These are phyloP conservation scores for Drosophila bunnanda DNA, from an alignment of 2,888 invertebrate genomes.

Conservation along the genomic window DNA sequence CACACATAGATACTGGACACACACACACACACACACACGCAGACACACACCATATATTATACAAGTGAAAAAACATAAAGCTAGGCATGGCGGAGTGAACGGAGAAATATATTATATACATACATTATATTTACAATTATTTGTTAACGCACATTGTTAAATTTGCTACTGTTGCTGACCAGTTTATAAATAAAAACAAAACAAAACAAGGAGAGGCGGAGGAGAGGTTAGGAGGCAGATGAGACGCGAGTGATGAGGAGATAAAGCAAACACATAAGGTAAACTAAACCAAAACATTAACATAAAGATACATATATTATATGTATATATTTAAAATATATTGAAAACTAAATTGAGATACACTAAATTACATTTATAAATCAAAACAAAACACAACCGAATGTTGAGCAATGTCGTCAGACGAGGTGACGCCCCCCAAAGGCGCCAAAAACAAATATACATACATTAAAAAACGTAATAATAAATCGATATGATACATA, in stretches of 20 bases:
- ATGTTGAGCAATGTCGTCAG: conserved; percentile 36
- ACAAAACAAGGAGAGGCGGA: conserved; percentile 84
- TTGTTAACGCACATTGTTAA: conserved; percentile 85
- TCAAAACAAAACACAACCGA: conserved; percentile 34
- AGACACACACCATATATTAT: conserved; percentile 46
- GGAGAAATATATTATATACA: conserved; percentile 59
- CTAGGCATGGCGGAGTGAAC: conserved; percentile 14
- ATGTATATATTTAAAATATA: conserved; percentile 77
- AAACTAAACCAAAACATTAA: conserved; percentile 71
- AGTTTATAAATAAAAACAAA: conserved; percentile 81
- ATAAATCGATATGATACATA: conserved; percentile 55
- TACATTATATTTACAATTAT: conserved; percentile 84
- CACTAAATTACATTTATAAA: conserved; percentile 73
- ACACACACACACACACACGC: conserved; percentile 50
- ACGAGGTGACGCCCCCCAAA: conserved; percentile 17
- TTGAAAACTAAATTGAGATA: conserved; percentile 64
- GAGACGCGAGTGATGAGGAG: conserved; percentile 32
- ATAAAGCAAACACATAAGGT: conserved; percentile 60
- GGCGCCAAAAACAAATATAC: conserved; percentile 29
- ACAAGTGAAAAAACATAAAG: conserved; percentile 41
- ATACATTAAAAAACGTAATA: conserved; percentile 48
- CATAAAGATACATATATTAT: conserved; percentile 76
- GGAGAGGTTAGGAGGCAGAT: conserved; percentile 21
- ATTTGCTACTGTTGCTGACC: conserved; percentile 85
- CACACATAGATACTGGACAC: conserved; percentile 51